Percentiles rank a stretch among this genome's conserved stretches.
These are phyloP conservation scores for Pocillopora verrucosa DNA, from an alignment of 64 coral and sea anemone species.

Conservation along the genomic window DNA sequence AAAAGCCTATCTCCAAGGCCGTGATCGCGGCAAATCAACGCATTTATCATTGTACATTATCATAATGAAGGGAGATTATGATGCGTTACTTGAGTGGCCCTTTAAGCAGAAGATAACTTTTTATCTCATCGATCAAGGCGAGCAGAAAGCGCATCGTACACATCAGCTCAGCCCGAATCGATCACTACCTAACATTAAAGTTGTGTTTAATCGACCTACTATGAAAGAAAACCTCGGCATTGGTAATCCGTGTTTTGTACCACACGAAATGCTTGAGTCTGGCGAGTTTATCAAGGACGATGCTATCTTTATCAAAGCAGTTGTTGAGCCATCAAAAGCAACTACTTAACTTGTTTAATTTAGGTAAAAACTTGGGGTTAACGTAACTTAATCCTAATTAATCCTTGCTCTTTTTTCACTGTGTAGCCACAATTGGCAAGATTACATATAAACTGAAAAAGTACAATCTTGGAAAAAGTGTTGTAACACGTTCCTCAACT, in stretches of 20 bases:
- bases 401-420: not conserved
- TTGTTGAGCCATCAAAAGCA: slow-evolving; percentile 76
- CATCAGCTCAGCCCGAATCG: slow-evolving; percentile 89
- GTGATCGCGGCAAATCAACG: slow-evolving; percentile 87
- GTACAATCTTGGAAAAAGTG: no score
- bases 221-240: slow-evolving; percentile 95
- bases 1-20: slow-evolving; percentile 92
- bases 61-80: slow-evolving; percentile 98
- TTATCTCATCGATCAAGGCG: slow-evolving; percentile 93
- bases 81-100: slow-evolving; percentile 91
- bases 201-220: slow-evolving; percentile 89
- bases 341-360: not conserved
- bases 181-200: slow-evolving; percentile 97
- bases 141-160: slow-evolving; percentile 76
- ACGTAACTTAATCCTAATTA: not conserved
- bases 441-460: no score
- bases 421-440: no score
- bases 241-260: slow-evolving; percentile 96
- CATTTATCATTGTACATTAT: slow-evolving; percentile 95
- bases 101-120: slow-evolving; percentile 99
- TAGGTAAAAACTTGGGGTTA: not conserved
- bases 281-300: slow-evolving; percentile 93
- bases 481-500: no score
- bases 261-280: slow-evolving; percentile 76
- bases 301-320: slow-evolving; percentile 87